Conservation (phyloP, 2,797 vertebrate genomes). For the Paguma larvata region DNA sequence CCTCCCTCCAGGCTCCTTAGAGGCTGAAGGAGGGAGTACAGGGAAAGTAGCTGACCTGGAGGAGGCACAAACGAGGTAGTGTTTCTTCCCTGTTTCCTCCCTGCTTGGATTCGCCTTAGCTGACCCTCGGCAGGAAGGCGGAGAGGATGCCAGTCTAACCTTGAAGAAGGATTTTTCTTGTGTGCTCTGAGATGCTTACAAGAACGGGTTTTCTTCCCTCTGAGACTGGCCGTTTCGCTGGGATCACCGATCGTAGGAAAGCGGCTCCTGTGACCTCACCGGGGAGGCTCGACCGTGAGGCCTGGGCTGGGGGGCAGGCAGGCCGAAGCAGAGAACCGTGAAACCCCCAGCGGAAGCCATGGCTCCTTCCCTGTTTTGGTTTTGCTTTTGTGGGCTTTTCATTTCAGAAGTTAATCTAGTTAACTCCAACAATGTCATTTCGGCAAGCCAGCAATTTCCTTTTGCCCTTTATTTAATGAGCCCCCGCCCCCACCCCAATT, state of each 20-base stretch:
- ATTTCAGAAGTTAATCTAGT: slow-evolving; percentile 86
- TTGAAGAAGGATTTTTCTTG: background rate
- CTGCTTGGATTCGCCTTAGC: background rate
- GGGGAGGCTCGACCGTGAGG: background rate
- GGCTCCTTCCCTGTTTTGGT: slow-evolving; percentile 79
- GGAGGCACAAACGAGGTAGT: fast-evolving
- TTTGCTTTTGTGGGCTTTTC: slow-evolving; percentile 81
- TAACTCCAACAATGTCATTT: slow-evolving; percentile 87
- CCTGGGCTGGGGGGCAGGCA: slow-evolving; percentile 43
- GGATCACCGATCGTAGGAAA: background rate
- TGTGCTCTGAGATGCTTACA: background rate
- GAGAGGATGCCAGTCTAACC: background rate
- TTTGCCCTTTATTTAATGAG: slow-evolving; percentile 87
- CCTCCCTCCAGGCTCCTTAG: background rate
- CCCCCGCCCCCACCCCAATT: slow-evolving; percentile 81
- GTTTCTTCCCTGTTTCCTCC: background rate
- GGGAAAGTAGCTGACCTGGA: background rate
- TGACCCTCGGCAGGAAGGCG: background rate
- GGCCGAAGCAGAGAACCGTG: slow-evolving; percentile 61
- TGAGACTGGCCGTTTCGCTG: background rate
- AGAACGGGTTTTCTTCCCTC: background rate
- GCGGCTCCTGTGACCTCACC: background rate
- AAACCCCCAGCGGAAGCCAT: slow-evolving; percentile 58
- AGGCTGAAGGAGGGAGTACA: background rate
- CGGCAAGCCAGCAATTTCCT: slow-evolving; percentile 90